These are phyloP conservation scores for Melanerpes formicivorus DNA, from an alignment of 2,113 vertebrate species.

Conservation along the genomic window DNA sequence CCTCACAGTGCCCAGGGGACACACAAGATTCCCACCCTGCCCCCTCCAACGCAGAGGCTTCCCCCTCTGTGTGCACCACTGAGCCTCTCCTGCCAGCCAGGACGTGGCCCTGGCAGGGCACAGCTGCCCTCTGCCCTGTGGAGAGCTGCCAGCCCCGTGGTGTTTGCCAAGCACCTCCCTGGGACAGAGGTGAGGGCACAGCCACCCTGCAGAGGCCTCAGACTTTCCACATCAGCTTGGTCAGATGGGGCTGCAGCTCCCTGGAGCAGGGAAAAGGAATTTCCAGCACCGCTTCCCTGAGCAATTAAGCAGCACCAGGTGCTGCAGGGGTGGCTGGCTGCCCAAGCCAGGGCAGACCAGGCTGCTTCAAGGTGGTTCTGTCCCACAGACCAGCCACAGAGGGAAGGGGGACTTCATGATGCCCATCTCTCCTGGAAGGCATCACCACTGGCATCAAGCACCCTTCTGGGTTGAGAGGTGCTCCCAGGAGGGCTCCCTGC, in stretches of 20 bases:
- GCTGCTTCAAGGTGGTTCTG: background rate
- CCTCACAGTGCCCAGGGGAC: background rate
- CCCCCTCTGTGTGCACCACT: background rate
- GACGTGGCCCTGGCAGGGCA: background rate
- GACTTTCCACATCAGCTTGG: background rate
- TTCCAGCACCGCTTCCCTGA: background rate
- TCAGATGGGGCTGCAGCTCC: background rate
- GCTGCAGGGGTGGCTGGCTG: background rate
- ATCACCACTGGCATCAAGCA: background rate
- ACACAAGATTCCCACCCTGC: accelerated
- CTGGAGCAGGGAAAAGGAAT: background rate
- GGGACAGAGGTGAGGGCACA: background rate
- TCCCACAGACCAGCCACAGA: background rate
- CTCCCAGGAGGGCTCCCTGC: background rate
- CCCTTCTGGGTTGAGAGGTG: background rate
- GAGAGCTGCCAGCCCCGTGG: background rate
- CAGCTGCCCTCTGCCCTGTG: background rate
- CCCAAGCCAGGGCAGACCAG: background rate
- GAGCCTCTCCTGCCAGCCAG: background rate
- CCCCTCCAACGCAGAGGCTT: background rate
- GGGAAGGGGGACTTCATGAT: background rate
- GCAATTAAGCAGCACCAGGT: background rate
- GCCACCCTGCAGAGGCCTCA: background rate
- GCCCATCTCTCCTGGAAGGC: background rate
- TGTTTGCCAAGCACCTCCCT: background rate